phyloP scores from a whole-genome alignment of 2,113 vertebrate genomes.

The Syngnathus floridae region DNA sequence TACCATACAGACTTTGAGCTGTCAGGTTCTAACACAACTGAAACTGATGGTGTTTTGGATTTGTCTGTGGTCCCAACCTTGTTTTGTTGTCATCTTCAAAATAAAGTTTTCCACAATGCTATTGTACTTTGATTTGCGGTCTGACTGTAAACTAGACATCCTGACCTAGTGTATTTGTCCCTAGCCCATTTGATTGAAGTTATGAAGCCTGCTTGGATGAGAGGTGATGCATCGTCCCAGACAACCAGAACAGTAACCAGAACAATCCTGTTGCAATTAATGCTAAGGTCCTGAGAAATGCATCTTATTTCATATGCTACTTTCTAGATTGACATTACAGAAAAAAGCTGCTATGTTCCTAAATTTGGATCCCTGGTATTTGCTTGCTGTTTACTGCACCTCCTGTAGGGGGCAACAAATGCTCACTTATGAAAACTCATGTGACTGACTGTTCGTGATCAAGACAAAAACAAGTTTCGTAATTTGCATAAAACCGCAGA shows the following conservation, averaged over 20 bases:
- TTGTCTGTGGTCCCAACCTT: constrained; percentile 43
- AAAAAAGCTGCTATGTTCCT: too few relatives aligned
- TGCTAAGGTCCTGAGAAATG: neutral
- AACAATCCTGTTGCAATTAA: neutral
- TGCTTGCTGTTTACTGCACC: neutral
- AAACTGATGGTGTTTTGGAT: constrained; percentile 45
- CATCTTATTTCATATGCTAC: neutral
- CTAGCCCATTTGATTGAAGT: neutral
- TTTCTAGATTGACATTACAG: too few relatives aligned
- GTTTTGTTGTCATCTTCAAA: constrained; percentile 58
- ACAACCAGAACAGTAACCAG: neutral
- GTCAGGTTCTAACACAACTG: constrained; percentile 46
- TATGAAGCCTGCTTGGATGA: neutral
- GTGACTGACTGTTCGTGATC: neutral
- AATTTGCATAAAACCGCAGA: constrained; percentile 10
- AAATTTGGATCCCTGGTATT: too few relatives aligned
- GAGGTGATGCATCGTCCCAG: neutral
- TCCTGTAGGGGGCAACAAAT: constrained; percentile 48
- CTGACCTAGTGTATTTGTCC: neutral
- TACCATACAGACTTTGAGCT: constrained; percentile 49
- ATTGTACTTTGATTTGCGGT: constrained; percentile 29
- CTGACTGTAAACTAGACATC: neutral
- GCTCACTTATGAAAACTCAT: neutral
- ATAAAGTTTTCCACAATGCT: constrained; percentile 70
- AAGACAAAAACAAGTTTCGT: constrained; percentile 1